Conservation (phyloP, 2,797 vertebrate genomes). For the Pteronotus mesoamericanus region DNA sequence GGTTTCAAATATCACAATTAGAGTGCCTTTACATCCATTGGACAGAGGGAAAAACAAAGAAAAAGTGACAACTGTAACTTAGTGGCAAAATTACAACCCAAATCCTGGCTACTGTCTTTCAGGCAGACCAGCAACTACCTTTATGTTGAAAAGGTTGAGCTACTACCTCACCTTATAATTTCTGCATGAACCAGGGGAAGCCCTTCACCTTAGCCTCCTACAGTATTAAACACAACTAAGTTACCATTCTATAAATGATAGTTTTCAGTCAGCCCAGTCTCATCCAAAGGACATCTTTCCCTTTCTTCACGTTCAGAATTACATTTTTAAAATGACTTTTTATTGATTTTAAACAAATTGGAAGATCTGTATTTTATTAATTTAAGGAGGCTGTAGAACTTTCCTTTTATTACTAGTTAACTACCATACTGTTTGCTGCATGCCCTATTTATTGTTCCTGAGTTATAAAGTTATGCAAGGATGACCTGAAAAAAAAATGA, state of each 20-base stretch:
- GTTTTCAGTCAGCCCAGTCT: not conserved
- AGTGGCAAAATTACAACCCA: not conserved
- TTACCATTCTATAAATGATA: not conserved
- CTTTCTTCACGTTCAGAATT: not conserved
- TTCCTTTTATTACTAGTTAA: not conserved
- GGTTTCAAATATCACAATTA: not conserved
- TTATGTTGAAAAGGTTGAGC: not conserved
- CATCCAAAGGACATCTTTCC: not conserved
- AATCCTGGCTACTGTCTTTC: not conserved
- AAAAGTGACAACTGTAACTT: not conserved
- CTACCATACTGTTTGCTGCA: not conserved
- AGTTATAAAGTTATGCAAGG: not conserved
- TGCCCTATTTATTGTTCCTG: not conserved
- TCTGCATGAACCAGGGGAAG: not conserved
- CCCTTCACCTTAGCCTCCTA: not conserved
- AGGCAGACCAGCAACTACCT: not conserved
- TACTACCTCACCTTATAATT: not conserved
- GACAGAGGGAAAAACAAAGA: not conserved
- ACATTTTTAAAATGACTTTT: not conserved
- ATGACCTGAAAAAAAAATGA: not conserved
- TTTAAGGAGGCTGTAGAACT: not conserved
- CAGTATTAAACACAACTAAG: not conserved
- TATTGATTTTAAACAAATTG: not conserved
- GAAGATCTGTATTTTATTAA: not conserved
- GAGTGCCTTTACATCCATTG: not conserved